phyloP scores from a whole-genome alignment of 2,888 invertebrate species.

The Acutogordius australiensis region DNA sequence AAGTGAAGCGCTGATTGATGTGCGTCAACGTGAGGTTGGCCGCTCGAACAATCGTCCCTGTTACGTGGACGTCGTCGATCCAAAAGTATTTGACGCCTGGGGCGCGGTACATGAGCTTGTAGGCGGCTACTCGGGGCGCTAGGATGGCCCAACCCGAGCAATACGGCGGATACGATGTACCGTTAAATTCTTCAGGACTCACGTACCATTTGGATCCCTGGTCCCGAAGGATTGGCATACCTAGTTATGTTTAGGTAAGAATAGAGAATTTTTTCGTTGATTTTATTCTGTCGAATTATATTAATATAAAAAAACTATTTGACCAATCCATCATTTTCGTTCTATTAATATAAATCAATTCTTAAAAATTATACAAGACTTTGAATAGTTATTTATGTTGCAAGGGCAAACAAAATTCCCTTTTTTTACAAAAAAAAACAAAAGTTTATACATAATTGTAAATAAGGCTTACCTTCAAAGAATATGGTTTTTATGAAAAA shows the following conservation, averaged over 20 bases:
- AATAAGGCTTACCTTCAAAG: too few species aligned
- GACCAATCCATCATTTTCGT: too few species aligned
- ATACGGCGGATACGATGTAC: slow-evolving; percentile 24
- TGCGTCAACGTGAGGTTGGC: not conserved
- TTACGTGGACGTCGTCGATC: slow-evolving; percentile 63
- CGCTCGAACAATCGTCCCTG: slow-evolving; percentile 36
- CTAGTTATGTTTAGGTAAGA: not conserved
- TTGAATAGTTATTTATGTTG: too few species aligned
- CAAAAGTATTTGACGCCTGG: slow-evolving; percentile 44
- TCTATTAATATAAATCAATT: too few species aligned
- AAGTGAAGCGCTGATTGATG: not conserved
- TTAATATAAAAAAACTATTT: too few species aligned
- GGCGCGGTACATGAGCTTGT: slow-evolving; percentile 32
- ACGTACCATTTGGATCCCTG: slow-evolving; percentile 25
- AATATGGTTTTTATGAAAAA: too few species aligned
- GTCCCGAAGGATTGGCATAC: slow-evolving; percentile 20
- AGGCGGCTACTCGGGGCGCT: slow-evolving; percentile 36
- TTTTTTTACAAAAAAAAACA: too few species aligned
- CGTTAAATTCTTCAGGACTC: slow-evolving; percentile 22
- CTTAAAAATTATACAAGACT: too few species aligned
- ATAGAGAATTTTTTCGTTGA: too few species aligned
- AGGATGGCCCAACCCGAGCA: slow-evolving; percentile 26
- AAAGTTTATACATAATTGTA: too few species aligned
- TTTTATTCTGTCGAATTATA: too few species aligned
- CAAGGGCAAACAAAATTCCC: too few species aligned